phyloP scores from a whole-genome alignment of 2,797 vertebrate genomes.

The Onychomys arenicola region DNA sequence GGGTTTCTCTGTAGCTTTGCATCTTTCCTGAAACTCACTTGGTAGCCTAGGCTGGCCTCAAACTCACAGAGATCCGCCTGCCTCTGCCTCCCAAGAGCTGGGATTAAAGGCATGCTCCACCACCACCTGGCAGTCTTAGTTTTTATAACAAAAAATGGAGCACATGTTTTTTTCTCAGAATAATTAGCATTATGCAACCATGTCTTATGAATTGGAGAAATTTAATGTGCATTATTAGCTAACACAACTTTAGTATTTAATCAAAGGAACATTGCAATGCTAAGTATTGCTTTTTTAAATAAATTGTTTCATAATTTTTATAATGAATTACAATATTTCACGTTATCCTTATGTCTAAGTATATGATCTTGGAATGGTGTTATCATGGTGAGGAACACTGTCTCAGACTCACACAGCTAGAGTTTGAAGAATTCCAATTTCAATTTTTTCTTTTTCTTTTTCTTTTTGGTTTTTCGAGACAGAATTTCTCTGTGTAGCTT shows the following conservation, averaged over 20 bases:
- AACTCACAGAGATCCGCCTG: too few relatives aligned
- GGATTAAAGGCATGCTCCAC: too few relatives aligned
- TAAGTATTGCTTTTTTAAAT: not conserved
- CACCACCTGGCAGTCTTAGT: too few relatives aligned
- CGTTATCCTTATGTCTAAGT: not conserved
- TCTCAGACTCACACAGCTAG: not conserved
- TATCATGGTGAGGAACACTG: not conserved
- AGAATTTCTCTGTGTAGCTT: too few relatives aligned
- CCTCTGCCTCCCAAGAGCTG: too few relatives aligned
- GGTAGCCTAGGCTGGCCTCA: too few relatives aligned
- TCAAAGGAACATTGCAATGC: not conserved
- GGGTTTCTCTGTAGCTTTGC: too few relatives aligned
- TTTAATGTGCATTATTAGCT: not conserved
- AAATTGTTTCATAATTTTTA: not conserved
- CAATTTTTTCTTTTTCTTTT: too few relatives aligned
- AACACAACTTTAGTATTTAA: not conserved
- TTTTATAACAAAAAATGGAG: accelerated
- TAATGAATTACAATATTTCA: not conserved
- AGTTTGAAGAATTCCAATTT: not conserved
- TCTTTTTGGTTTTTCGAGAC: too few relatives aligned
- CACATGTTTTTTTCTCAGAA: not conserved
- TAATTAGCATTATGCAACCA: not conserved
- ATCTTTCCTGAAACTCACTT: too few relatives aligned
- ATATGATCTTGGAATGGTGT: not conserved
- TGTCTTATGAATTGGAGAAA: not conserved